Evolutionary conservation across 1,140 invertebrate genomes (phyloP).

Genomic region (Cotesia typhae): DNA sequence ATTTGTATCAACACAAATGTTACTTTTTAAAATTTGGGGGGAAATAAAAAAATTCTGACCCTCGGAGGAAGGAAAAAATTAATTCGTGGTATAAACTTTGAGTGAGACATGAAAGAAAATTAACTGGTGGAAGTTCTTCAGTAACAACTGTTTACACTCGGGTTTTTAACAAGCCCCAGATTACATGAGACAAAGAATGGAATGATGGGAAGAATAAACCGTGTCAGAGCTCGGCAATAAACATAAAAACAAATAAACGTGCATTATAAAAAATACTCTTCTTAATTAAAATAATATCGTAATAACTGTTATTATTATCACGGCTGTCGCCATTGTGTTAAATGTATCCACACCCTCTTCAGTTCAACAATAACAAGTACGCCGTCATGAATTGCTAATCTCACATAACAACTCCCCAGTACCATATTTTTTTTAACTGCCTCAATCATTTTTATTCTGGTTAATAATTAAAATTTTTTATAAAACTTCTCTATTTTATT

Average conservation of each 20-base stretch:
- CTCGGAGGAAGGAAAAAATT: no score
- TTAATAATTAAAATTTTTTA: no score
- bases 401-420: constrained; percentile 10
- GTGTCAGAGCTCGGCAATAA: neutral
- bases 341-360: constrained; percentile 1
- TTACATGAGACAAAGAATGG: neutral
- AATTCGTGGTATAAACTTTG: no score
- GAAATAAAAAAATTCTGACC: no score
- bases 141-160: constrained; percentile 9
- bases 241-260: constrained; percentile 6
- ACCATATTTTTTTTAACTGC: constrained; percentile 12
- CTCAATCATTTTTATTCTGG: neutral
- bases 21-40: no score
- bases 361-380: constrained; percentile 6
- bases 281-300: neutral
- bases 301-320: constrained; percentile 12
- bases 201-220: neutral
- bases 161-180: neutral
- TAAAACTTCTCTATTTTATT: no score
- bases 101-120: no score
- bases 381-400: constrained; percentile 17
- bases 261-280: constrained; percentile 3
- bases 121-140: neutral
- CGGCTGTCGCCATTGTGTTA: constrained; percentile 6
- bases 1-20: no score